Percentiles rank a stretch among this genome's conserved stretches.
Conservation (phyloP, 1,140 invertebrate species). For the Zophobas morio region DNA sequence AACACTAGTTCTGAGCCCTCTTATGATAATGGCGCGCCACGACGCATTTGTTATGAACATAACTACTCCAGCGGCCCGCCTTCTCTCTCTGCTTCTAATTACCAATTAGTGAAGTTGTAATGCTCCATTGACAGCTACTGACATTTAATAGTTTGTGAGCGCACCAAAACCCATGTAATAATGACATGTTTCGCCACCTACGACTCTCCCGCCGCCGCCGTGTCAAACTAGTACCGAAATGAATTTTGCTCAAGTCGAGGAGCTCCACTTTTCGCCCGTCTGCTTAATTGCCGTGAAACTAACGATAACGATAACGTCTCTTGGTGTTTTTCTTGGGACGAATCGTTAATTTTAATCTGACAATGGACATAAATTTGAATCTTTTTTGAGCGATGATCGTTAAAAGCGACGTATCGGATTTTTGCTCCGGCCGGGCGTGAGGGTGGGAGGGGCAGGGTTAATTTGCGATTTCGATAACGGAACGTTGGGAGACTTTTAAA, state of each 20-base stretch:
- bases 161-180: conserved; percentile 40
- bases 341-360: conserved; percentile 32
- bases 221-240: conserved; percentile 1
- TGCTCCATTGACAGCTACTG: conserved; percentile 40
- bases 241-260: not conserved
- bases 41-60: conserved; percentile 29
- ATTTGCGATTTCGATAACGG: conserved; percentile 21
- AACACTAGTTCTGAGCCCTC: conserved; percentile 14
- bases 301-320: conserved; percentile 21
- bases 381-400: conserved; percentile 5
- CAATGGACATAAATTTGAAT: conserved; percentile 26
- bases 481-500: conserved; percentile 10
- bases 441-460: not conserved
- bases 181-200: conserved; percentile 33
- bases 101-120: conserved; percentile 41
- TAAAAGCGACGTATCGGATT: conserved; percentile 19
- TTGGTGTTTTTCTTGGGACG: conserved; percentile 20
- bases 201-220: conserved; percentile 9
- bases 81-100: conserved; percentile 27
- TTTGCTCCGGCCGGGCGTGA: not conserved
- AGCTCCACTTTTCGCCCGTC: not conserved
- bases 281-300: conserved; percentile 12
- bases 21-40: conserved; percentile 17
- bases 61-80: conserved; percentile 15
- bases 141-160: conserved; percentile 38